Percentiles rank a stretch among this genome's conserved stretches.
Conservation (phyloP, 2,888 invertebrate genomes). For the Cerceris rybyensis region DNA sequence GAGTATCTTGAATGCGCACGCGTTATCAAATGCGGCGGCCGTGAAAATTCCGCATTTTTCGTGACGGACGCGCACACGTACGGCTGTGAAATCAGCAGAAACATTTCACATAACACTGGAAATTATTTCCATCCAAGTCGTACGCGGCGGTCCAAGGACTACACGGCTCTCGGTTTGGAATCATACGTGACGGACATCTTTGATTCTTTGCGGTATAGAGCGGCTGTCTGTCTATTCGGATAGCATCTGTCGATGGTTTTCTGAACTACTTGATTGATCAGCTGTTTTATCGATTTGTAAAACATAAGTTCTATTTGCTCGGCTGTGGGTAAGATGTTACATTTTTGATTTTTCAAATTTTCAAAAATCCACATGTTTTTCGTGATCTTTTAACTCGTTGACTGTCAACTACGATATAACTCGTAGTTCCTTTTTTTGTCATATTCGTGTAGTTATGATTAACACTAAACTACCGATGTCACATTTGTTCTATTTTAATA, state of each 20-base stretch:
- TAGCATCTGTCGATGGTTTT: constrained; percentile 27
- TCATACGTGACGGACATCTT: constrained; percentile 58
- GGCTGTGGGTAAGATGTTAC: too few species aligned
- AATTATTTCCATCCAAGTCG: constrained; percentile 47
- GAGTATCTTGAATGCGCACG: constrained; percentile 56
- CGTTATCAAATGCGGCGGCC: constrained; percentile 48
- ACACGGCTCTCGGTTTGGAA: constrained; percentile 39
- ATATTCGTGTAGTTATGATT: too few species aligned
- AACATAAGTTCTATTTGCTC: too few species aligned
- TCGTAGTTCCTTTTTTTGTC: too few species aligned
- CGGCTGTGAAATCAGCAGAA: constrained; percentile 44
- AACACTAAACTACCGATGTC: too few species aligned
- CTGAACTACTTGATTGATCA: background rate
- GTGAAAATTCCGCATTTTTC: constrained; percentile 56
- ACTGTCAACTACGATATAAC: too few species aligned
- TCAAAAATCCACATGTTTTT: too few species aligned
- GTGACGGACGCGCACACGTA: constrained; percentile 35
- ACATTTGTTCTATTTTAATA: too few species aligned
- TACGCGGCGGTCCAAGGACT: constrained; percentile 44
- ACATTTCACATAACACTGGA: constrained; percentile 56
- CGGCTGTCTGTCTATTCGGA: background rate
- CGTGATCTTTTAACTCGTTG: too few species aligned
- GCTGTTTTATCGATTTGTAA: too few species aligned
- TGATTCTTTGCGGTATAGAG: constrained; percentile 41
- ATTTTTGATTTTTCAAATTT: too few species aligned